Percentiles rank a stretch among this genome's conserved stretches.
These are phyloP conservation scores for Lemur catta DNA, from an alignment of 2,797 vertebrate species.

Conservation along the genomic window DNA sequence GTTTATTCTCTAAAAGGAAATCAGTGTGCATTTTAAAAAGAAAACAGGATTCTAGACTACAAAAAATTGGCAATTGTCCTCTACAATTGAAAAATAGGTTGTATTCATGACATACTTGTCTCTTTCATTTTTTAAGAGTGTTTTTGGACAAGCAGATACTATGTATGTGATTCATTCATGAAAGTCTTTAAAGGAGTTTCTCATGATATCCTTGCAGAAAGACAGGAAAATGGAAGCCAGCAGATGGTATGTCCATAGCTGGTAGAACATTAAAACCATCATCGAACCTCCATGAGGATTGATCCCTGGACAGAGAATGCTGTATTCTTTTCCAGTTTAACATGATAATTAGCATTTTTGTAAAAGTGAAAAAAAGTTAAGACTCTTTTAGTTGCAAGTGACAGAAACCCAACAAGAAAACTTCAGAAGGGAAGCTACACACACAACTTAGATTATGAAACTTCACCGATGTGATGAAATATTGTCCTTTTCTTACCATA, in stretches of 20 bases:
- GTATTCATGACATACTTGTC: not conserved
- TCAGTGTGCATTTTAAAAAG: constrained; percentile 42
- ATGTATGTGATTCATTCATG: not conserved
- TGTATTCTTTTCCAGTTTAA: not conserved
- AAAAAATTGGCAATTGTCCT: constrained; percentile 24
- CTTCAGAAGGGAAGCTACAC: not conserved
- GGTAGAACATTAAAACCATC: not conserved
- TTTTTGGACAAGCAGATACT: not conserved
- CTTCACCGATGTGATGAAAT: not conserved
- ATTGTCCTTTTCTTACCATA: not conserved
- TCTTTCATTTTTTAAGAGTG: constrained; percentile 7
- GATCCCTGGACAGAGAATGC: not conserved
- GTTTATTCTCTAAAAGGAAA: constrained; percentile 57
- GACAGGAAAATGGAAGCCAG: not conserved
- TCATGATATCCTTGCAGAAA: not conserved
- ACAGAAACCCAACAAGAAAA: not conserved
- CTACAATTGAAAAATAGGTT: constrained; percentile 30
- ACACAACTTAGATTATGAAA: not conserved
- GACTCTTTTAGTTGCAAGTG: not conserved
- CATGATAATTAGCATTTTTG: not conserved
- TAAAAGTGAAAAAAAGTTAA: not conserved
- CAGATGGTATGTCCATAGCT: not conserved
- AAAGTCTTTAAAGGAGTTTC: not conserved
- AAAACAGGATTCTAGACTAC: constrained; percentile 39
- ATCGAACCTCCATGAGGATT: not conserved